Conservation (phyloP, 2,888 invertebrate species). For the Melanophora roralis region DNA sequence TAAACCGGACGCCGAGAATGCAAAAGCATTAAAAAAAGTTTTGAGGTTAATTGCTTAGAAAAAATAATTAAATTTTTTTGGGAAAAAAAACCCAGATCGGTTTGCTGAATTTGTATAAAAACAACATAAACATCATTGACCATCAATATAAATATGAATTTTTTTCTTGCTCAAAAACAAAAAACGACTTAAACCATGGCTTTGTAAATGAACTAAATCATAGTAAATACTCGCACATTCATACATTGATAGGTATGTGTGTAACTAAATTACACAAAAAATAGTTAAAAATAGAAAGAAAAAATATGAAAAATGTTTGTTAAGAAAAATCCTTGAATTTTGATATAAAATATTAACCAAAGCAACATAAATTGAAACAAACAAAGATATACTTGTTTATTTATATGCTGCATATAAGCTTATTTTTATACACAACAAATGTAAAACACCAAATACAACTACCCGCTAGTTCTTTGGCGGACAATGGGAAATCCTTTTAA, state of each 20-base stretch:
- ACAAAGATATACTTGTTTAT: constrained; percentile 31
- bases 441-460: constrained; percentile 23
- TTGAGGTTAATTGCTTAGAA: too few relatives aligned
- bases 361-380: constrained; percentile 35
- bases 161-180: too few relatives aligned
- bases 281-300: background rate
- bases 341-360: constrained; percentile 53
- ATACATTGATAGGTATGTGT: background rate
- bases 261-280: constrained; percentile 37
- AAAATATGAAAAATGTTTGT: constrained; percentile 33
- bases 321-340: constrained; percentile 56
- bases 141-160: too few relatives aligned
- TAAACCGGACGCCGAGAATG: too few relatives aligned
- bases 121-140: too few relatives aligned
- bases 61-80: too few relatives aligned
- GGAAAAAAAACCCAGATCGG: too few relatives aligned
- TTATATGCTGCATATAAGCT: background rate
- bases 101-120: too few relatives aligned
- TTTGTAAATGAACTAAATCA: constrained; percentile 36
- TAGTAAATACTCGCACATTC: background rate
- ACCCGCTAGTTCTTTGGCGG: background rate
- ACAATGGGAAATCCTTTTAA: too few relatives aligned
- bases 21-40: too few relatives aligned
- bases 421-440: background rate
- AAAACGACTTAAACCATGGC: too few relatives aligned